These are phyloP conservation scores for Ctenosaura bakeri DNA, from an alignment of 2,797 vertebrate species.

Conservation along the genomic window DNA sequence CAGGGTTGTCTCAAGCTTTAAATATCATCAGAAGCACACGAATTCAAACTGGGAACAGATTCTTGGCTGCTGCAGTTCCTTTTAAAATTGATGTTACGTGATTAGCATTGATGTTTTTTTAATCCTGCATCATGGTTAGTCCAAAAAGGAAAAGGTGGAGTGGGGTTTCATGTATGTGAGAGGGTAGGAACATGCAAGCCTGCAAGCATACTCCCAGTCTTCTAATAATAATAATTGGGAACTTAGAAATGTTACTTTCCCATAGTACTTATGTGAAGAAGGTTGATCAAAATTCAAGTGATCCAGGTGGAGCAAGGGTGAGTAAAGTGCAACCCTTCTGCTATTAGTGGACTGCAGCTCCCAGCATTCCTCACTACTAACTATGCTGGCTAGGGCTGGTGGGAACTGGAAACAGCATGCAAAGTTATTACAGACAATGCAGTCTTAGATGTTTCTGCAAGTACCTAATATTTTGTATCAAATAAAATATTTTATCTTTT, in stretches of 20 bases:
- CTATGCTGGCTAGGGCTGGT: too few relatives aligned
- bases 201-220: neutral
- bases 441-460: slow-evolving; percentile 2
- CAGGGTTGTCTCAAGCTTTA: too few relatives aligned
- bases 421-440: too few relatives aligned
- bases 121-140: neutral
- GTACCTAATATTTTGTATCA: neutral
- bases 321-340: too few relatives aligned
- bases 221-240: too few relatives aligned
- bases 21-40: too few relatives aligned
- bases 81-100: neutral
- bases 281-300: neutral
- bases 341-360: too few relatives aligned
- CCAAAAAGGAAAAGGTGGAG: neutral
- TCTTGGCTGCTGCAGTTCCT: neutral
- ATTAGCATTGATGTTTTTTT: neutral
- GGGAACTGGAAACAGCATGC: too few relatives aligned
- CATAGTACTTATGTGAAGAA: neutral
- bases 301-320: too few relatives aligned
- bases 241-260: neutral
- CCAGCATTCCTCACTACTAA: too few relatives aligned
- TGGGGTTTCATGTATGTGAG: neutral
- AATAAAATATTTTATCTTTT: neutral
- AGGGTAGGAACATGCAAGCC: neutral
- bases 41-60: too few relatives aligned